A percentile compares a stretch with the other conserved stretches of the same genome.
Evolutionary conservation across 1,140 invertebrate species (phyloP).

Genomic region (Elymnias hypermnestra): DNA sequence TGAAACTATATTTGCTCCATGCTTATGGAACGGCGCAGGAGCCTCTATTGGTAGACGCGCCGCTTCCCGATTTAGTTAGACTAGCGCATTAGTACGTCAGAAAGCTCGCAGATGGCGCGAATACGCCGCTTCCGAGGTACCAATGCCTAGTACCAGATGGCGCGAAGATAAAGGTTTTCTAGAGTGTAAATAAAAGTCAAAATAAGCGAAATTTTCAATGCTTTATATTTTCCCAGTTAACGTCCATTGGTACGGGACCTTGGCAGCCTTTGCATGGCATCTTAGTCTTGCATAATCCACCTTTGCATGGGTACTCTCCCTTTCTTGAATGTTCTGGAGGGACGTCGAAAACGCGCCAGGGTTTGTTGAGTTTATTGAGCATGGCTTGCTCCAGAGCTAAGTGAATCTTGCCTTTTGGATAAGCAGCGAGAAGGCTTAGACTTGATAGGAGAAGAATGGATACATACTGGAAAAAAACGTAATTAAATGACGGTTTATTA

Average conservation of each 20-base stretch:
- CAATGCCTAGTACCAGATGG: too few relatives aligned
- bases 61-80: too few relatives aligned
- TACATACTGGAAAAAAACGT: conserved; percentile 13
- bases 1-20: too few relatives aligned
- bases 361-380: conserved; percentile 33
- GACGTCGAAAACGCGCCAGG: conserved; percentile 28
- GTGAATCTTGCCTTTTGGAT: conserved; percentile 17
- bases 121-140: too few relatives aligned
- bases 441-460: conserved; percentile 2
- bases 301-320: conserved; percentile 35
- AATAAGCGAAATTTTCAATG: background rate
- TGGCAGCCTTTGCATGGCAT: conserved; percentile 29
- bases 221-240: conserved; percentile 25
- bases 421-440: conserved; percentile 6
- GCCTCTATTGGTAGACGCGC: too few relatives aligned
- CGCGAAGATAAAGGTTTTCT: too few relatives aligned
- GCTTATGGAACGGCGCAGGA: too few relatives aligned
- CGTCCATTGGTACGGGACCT: conserved; percentile 24
- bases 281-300: conserved; percentile 25
- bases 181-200: background rate
- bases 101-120: too few relatives aligned
- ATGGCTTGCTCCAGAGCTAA: conserved; percentile 29
- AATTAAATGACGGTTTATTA: too few relatives aligned
- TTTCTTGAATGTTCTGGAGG: conserved; percentile 32
- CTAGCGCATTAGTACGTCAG: too few relatives aligned